phyloP scores from a whole-genome alignment of 2,888 invertebrate genomes.

The Petrolisthes cinctipes region DNA sequence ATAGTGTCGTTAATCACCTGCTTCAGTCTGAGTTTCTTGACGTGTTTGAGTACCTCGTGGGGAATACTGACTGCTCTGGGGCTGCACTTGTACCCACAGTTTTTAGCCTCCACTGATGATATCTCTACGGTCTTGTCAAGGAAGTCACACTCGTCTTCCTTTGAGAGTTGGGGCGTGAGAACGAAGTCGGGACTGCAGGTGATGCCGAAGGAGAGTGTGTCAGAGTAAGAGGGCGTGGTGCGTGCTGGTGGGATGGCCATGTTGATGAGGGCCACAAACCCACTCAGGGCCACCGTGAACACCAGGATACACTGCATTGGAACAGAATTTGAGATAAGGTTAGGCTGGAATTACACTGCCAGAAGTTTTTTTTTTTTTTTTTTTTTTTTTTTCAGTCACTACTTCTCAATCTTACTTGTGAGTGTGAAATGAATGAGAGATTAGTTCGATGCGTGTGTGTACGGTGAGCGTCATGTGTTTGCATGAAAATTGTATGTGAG shows the following conservation, averaged over 20 bases:
- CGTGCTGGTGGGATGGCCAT: slow-evolving; percentile 57
- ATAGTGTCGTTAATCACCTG: slow-evolving; percentile 7
- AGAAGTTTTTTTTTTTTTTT: too few species aligned
- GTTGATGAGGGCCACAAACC: slow-evolving; percentile 52
- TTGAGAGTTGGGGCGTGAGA: slow-evolving; percentile 20
- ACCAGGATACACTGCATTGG: slow-evolving; percentile 53
- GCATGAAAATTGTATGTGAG: too few species aligned
- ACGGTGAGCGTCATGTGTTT: too few species aligned
- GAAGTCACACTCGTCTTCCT: slow-evolving; percentile 40
- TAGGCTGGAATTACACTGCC: neutral
- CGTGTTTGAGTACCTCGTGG: slow-evolving; percentile 5
- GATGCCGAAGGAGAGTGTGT: slow-evolving; percentile 44
- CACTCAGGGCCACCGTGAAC: slow-evolving; percentile 57
- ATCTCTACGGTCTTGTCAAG: slow-evolving; percentile 35
- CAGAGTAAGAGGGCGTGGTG: slow-evolving; percentile 42
- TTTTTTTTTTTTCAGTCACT: too few species aligned
- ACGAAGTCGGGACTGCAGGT: slow-evolving; percentile 48
- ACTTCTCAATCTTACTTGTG: neutral
- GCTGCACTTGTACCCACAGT: slow-evolving; percentile 57
- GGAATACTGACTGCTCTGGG: slow-evolving; percentile 36
- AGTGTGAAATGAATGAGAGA: too few species aligned
- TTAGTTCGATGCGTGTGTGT: too few species aligned
- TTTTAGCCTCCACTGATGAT: slow-evolving; percentile 28
- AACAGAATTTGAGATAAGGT: neutral
- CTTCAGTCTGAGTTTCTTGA: slow-evolving; percentile 35